Evolutionary conservation across 2,113 vertebrate species (phyloP).

Genomic region (Colaptes auratus): DNA sequence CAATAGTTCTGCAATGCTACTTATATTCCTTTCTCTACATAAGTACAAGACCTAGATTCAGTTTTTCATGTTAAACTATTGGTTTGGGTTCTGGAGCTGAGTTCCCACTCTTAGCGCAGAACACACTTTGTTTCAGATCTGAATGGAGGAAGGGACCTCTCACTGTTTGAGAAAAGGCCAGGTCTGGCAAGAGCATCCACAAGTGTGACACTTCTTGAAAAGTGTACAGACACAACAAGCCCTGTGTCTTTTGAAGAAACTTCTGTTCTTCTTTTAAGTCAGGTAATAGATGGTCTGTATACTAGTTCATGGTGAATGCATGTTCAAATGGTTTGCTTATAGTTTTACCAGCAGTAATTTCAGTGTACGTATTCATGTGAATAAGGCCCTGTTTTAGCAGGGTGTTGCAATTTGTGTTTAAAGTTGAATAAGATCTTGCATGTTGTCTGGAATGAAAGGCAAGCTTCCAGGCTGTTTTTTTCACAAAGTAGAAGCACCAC

Average conservation of each 20-base stretch:
- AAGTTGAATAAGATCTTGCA: not conserved
- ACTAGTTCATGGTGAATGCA: not conserved
- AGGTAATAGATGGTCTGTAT: not conserved
- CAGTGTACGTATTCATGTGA: not conserved
- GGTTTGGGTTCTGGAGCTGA: not conserved
- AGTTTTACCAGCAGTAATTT: not conserved
- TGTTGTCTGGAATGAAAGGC: not conserved
- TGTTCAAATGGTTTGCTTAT: not conserved
- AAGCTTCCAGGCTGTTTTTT: not conserved
- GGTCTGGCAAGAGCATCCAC: not conserved
- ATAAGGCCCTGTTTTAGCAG: not conserved
- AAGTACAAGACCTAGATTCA: not conserved
- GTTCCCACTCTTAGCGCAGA: not conserved
- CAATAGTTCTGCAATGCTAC: not conserved
- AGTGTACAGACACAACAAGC: rapidly evolving
- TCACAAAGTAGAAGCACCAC: not conserved
- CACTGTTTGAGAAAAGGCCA: rapidly evolving
- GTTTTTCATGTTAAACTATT: not conserved
- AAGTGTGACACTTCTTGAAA: not conserved
- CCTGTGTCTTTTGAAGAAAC: not conserved
- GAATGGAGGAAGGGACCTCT: not conserved
- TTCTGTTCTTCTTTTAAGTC: not conserved
- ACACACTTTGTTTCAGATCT: not conserved
- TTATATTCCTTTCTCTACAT: not conserved
- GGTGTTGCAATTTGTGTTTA: not conserved